phyloP scores from a whole-genome alignment of 2,113 vertebrate species.

The Microcebus tavaratra region DNA sequence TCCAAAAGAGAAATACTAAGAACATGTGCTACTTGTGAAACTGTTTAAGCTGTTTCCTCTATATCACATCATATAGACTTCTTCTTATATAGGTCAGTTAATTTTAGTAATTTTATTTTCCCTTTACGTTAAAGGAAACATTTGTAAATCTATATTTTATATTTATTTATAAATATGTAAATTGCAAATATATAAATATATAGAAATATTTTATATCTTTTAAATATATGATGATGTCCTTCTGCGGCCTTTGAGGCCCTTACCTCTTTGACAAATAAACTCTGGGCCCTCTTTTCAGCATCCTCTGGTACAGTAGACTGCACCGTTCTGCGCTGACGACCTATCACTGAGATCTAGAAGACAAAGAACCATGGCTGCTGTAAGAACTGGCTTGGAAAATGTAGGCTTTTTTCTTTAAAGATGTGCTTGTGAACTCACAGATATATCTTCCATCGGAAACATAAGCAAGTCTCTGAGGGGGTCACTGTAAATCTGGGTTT shows the following conservation, averaged over 20 bases:
- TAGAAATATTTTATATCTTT: background rate
- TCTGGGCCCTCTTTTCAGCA: slow-evolving; percentile 92
- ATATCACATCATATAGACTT: background rate
- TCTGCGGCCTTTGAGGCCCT: background rate
- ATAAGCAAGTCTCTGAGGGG: slow-evolving; percentile 96
- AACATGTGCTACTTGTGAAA: background rate
- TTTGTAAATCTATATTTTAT: background rate
- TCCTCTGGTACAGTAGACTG: slow-evolving; percentile 94
- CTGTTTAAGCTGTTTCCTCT: background rate
- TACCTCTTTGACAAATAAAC: slow-evolving; percentile 98
- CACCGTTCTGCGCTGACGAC: slow-evolving; percentile 92
- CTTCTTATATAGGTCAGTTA: background rate
- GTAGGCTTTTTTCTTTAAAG: background rate
- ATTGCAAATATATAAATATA: background rate
- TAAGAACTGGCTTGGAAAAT: slow-evolving; percentile 33
- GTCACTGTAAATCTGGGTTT: slow-evolving; percentile 97
- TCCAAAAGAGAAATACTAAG: slow-evolving; percentile 30
- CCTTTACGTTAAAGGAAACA: background rate
- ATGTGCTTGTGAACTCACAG: slow-evolving; percentile 87
- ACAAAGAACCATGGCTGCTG: slow-evolving; percentile 9
- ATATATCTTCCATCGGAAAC: slow-evolving; percentile 96
- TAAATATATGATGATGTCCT: background rate
- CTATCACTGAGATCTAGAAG: slow-evolving; percentile 90
- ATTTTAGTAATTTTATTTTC: slow-evolving; percentile 23
- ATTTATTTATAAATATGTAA: background rate